phyloP scores from a whole-genome alignment of 2,888 invertebrate genomes.

The Junonia oenone region DNA sequence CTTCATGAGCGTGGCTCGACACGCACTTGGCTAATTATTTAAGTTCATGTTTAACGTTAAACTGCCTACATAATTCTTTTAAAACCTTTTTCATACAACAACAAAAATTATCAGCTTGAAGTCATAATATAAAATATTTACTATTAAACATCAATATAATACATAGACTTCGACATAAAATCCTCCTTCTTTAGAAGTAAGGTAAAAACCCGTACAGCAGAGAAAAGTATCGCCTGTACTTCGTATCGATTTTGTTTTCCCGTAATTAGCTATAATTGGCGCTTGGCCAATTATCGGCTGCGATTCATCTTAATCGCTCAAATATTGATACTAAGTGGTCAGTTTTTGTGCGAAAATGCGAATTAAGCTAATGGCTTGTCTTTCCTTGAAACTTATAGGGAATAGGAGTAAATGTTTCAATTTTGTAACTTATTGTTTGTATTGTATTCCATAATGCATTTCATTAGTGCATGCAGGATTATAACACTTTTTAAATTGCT shows the following conservation, averaged over 20 bases:
- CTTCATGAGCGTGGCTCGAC: too few relatives aligned
- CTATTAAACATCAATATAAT: too few relatives aligned
- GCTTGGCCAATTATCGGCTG: constrained; percentile 28
- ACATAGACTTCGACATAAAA: too few relatives aligned
- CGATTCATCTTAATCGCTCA: constrained; percentile 30
- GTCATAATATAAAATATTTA: too few relatives aligned
- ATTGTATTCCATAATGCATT: neutral
- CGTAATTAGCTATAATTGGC: constrained; percentile 28
- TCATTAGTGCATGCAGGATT: too few relatives aligned
- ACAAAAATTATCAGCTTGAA: too few relatives aligned
- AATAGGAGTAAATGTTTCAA: neutral
- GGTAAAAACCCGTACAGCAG: too few relatives aligned
- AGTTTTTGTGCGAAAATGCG: constrained; percentile 4
- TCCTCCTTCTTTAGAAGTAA: neutral
- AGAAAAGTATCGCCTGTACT: neutral
- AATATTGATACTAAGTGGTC: constrained; percentile 22
- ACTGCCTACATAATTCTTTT: too few relatives aligned
- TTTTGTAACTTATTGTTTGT: neutral
- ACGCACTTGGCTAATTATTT: too few relatives aligned
- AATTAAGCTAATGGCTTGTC: neutral
- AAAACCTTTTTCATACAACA: too few relatives aligned
- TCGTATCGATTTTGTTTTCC: neutral
- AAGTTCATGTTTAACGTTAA: too few relatives aligned
- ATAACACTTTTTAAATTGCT: too few relatives aligned
- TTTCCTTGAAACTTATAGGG: neutral